These are phyloP conservation scores for Volucella zonaria DNA, from an alignment of 2,888 invertebrate genomes.

Conservation along the genomic window DNA sequence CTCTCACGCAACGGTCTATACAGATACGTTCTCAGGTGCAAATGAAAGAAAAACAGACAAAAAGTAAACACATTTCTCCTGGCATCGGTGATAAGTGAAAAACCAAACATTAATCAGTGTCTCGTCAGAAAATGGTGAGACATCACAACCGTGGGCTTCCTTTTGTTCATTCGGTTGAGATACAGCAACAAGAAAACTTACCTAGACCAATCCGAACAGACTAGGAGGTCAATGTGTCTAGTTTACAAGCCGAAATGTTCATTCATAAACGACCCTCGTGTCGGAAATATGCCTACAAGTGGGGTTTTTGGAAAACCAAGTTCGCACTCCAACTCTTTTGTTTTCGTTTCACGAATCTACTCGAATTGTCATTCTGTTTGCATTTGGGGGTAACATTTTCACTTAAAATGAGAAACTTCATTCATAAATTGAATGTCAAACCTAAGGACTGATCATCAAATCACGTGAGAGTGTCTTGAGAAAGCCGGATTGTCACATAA, in stretches of 20 bases:
- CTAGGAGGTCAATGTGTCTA: constrained; percentile 14
- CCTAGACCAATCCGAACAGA: too few species aligned
- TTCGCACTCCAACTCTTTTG: constrained; percentile 58
- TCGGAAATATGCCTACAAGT: too few species aligned
- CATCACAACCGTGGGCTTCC: too few species aligned
- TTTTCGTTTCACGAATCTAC: not conserved
- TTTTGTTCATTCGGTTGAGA: too few species aligned
- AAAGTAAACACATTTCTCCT: constrained; percentile 37
- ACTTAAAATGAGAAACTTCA: too few species aligned
- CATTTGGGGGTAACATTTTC: too few species aligned
- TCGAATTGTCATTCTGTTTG: too few species aligned
- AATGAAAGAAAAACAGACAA: constrained; percentile 54
- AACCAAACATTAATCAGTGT: constrained; percentile 65
- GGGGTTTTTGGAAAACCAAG: constrained; percentile 6
- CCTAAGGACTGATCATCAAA: too few species aligned
- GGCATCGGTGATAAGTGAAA: constrained; percentile 60
- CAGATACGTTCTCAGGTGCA: constrained; percentile 49
- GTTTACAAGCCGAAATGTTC: not conserved
- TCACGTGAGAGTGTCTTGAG: too few species aligned
- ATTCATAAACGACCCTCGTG: constrained; percentile 13
- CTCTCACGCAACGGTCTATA: constrained; percentile 40
- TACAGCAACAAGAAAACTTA: too few species aligned
- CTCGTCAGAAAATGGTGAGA: constrained; percentile 38
- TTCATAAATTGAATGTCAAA: too few species aligned
- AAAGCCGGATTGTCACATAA: not conserved